phyloP scores from a whole-genome alignment of 2,888 invertebrate genomes.

The Gryllus longicercus region DNA sequence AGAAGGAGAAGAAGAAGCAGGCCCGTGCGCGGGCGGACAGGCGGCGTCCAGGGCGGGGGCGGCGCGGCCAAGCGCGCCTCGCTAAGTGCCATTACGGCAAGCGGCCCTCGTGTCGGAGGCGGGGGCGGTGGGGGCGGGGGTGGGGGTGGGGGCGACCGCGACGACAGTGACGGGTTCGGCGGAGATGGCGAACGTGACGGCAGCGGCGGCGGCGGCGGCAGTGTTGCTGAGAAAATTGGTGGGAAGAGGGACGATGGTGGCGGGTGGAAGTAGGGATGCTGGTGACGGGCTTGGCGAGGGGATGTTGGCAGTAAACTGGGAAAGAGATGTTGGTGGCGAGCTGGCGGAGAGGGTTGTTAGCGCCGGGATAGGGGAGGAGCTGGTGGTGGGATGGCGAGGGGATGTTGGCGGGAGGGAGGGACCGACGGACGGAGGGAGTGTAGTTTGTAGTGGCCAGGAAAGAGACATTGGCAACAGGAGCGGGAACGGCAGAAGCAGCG shows the following conservation, averaged over 20 bases:
- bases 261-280: neutral
- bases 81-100: neutral
- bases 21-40: no score
- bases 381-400: neutral
- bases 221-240: neutral
- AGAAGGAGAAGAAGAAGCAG: neutral
- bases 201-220: neutral
- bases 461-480: neutral
- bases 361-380: neutral
- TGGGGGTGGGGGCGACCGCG: neutral
- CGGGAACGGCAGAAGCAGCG: neutral
- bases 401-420: neutral
- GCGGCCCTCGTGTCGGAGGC: neutral
- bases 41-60: no score
- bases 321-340: neutral
- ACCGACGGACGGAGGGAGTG: neutral
- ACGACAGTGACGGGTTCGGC: neutral
- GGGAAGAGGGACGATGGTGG: neutral
- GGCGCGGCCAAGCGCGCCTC: neutral
- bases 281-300: neutral
- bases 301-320: neutral
- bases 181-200: neutral
- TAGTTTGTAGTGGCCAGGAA: neutral
- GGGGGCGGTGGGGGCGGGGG: neutral
- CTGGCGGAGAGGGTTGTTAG: neutral